Evolutionary conservation across 2,888 invertebrate genomes (phyloP), one percentile per base, ranked within the genome.

Genomic region (Gari tellinella): DNA sequence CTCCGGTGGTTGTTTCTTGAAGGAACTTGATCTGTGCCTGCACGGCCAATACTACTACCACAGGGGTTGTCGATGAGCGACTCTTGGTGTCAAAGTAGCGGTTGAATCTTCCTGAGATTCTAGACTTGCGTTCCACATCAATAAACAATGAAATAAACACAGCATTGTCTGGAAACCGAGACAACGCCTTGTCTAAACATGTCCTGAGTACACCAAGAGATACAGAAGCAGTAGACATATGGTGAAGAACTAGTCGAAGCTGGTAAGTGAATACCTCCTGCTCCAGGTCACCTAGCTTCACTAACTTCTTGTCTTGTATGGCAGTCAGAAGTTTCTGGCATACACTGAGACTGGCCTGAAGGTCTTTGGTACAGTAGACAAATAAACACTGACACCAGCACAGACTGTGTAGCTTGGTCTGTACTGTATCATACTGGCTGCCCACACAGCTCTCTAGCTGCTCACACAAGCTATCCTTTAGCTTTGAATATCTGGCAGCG

Each of bases 341-440:
- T 0, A 77, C 64, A 37, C 51, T 52, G 12, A 67, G 38, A 56
- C 79, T 79, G 15, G 78, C 64, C 25, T 87, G 73, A 23, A 88
- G 25, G 41, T 83, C 87, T 19, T 73, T 70, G 23, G 86, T 83
- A 72, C 89, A 84, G 65, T 89, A 90, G 52, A 88, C 85, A 77
- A 90, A 91, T 56, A 89, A 64, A 7, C 87, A 83, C 72, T 79
- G 86, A 75, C 91, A 91, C 23, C 84, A 80, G 15, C 78, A 61
- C 10, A 31, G 10, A 31, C 31, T 10, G 5, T 31, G 31, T 31
- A 31, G 10, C 31, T 31, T 31, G 31, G 5, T 31, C 4, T 10
- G 10, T 31, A 31, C 10, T 10, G 10, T 31, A 10, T 31, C 31
- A 31, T 7, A 10, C 31, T 31, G 31, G 10, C 31, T 7, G 10